phyloP scores from a whole-genome alignment of 2,888 invertebrate species.

The Embidobia sp. region DNA sequence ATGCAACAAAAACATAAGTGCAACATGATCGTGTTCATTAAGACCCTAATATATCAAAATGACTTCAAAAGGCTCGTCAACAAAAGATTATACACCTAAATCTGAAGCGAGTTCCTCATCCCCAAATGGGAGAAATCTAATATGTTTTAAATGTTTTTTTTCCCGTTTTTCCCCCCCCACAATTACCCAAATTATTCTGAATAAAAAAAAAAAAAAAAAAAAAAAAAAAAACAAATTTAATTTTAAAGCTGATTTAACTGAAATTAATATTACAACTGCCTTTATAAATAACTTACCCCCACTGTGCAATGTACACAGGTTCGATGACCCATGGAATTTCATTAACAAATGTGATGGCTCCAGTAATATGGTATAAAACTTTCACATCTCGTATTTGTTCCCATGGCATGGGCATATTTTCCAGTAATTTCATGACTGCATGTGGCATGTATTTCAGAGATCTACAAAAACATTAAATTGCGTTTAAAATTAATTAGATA shows the following conservation, averaged over 20 bases:
- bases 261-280: no score
- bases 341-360: slow-evolving; percentile 99
- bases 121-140: slow-evolving; percentile 99
- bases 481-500: no score
- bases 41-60: no score
- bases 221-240: slow-evolving; percentile 21
- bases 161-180: slow-evolving; percentile 99
- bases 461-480: slow-evolving; percentile 82
- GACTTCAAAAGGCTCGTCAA: slow-evolving; percentile 99
- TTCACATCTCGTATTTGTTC: slow-evolving; percentile 99
- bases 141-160: slow-evolving; percentile 98
- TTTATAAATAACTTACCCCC: slow-evolving; percentile 89
- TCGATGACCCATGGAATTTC: slow-evolving; percentile 99
- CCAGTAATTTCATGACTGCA: slow-evolving; percentile 98
- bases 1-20: no score
- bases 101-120: slow-evolving; percentile 99
- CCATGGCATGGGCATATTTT: slow-evolving; percentile 99
- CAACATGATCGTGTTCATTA: no score
- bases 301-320: slow-evolving; percentile 99
- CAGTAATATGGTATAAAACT: slow-evolving; percentile 99
- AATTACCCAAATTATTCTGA: slow-evolving; percentile 99
- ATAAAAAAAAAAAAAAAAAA: slow-evolving; percentile 9
- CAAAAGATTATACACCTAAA: no score
- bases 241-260: not conserved
- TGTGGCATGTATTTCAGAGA: slow-evolving; percentile 99